Evolutionary conservation across 2,888 invertebrate species (phyloP).

Genomic region (Conomelus anceps): DNA sequence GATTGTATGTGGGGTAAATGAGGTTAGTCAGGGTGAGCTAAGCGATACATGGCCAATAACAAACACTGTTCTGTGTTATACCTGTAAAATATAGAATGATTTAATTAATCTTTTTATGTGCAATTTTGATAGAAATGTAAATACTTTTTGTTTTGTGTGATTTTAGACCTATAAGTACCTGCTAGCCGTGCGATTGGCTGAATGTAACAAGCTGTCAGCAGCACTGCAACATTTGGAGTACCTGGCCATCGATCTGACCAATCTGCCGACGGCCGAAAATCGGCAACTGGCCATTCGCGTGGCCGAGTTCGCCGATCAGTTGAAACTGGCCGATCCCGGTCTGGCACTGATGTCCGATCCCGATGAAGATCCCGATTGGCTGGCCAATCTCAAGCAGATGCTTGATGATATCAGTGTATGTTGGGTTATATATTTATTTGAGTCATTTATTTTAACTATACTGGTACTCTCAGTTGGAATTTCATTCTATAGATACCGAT

Average conservation of each 20-base stretch:
- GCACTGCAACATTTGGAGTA: slow-evolving; percentile 79
- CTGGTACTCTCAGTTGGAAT: not conserved
- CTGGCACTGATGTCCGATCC: slow-evolving; percentile 29
- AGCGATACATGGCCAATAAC: too few species aligned
- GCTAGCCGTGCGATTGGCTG: slow-evolving; percentile 68
- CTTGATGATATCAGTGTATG: slow-evolving; percentile 21
- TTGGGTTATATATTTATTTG: not conserved
- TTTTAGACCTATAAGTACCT: slow-evolving; percentile 67
- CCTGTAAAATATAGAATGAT: too few species aligned
- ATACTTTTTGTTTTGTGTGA: not conserved
- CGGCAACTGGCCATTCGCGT: slow-evolving; percentile 35
- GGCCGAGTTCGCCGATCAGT: slow-evolving; percentile 36
- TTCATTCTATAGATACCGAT: slow-evolving; percentile 6
- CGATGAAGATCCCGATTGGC: slow-evolving; percentile 47
- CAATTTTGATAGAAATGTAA: too few species aligned
- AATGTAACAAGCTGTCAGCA: slow-evolving; percentile 57
- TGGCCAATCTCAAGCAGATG: slow-evolving; percentile 37
- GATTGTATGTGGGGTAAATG: too few species aligned
- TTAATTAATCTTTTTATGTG: too few species aligned
- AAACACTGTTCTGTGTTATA: too few species aligned
- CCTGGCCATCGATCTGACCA: slow-evolving; percentile 59
- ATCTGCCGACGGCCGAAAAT: slow-evolving; percentile 49
- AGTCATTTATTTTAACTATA: not conserved
- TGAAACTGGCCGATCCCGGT: slow-evolving; percentile 39
- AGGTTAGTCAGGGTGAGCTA: too few species aligned